Evolutionary conservation across 2,797 vertebrate species (phyloP), one percentile per base, ranked within the genome.

Genomic region (Lates japonicus): DNA sequence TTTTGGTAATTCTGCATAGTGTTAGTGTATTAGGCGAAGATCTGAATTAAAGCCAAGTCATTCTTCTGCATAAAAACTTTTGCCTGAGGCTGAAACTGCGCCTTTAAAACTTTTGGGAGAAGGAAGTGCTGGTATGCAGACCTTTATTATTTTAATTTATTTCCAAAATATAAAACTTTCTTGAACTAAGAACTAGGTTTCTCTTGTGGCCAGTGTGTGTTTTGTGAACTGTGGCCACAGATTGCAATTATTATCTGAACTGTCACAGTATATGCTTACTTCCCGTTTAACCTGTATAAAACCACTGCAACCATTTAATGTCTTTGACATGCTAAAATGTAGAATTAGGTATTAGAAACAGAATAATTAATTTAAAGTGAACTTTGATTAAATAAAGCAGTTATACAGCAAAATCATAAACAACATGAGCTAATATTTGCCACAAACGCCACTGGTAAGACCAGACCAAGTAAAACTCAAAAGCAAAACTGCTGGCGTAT

Each of bases 1-100:
- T n/a, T 82, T 72, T 78, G 52, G 39, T 76, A 39, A 67, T 74
- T 69, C 52, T 74, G 49, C 71, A 59, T 14, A 25, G 58, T 42
- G 49, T 62, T 14, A n/a, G 44, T 57, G 25, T 59, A 37, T 78
- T 14, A 35, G 25, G 33, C 61, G 44, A 52, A 20, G 7, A 37
- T 20, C 35, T 57, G 35, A 64, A 64, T 33, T 65, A 46, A 39
- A 71, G 66, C 16, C 20, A 78, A 52, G 22, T 74, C n/a, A 17
- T 70, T 61, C 6, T 33, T 20, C 20, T 76, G 31, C 76, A 51
- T 68, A 81, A 19, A 55, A 67, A 46, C 13, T 48, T 80, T 69
- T 49, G 13, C 19, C 59, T 20, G 42, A 57, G n/a, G 44, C 49
- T 35, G 35, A 35, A 62, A n/a, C 37, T 60, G 58, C 10, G 10